Evolutionary conservation across 2,113 vertebrate genomes (phyloP), one percentile per base, ranked within the genome.

Genomic region (Columbina picui): DNA sequence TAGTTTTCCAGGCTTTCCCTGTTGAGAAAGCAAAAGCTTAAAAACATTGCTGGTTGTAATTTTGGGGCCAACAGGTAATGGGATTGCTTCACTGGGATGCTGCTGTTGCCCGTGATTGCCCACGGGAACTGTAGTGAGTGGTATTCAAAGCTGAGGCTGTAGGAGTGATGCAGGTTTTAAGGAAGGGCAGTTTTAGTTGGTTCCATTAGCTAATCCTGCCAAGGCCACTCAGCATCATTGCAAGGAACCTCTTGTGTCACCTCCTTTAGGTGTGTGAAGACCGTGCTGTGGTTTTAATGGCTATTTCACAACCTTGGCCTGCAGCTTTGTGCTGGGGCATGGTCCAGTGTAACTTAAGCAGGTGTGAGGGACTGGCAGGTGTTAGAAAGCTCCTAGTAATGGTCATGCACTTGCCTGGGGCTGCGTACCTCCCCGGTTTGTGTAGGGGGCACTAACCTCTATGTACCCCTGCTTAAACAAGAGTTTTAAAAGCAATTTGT

Each of bases 181-280:
- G 26, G 55, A 84, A 87, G 63, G 14, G 7, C 2, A 3, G 1
- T 43, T 81, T 41, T 29, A 27, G 7, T n/a, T 83, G 21, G 4
- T 68, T 45, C 63, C 0, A 2, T 32, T 38, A 12, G 6, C 6
- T 47, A 21, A 12, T 34, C 52, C 17, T 78, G 45, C 3, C 41
- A 38, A 50, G 38, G 6, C 21, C 57, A 2, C 0, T 0, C 14
- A 30, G 14, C 63, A 6, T 16, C 2, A 1, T 8, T 59, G 14
- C 6, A 38, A 27, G 2, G 3, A 79, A 32, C 4, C 4, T 0
- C 1, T 30, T 60, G 75, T 9, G 43, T 45, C 43, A 45, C 18
- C 47, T 59, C 7, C 71, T 27, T 34, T n/a, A 16, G 17, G 7
- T 13, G 7, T 30, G 19, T 12, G 18, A 49, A 39, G 26, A 22